Conservation (phyloP, 2,888 invertebrate species). For the Drosophila aldrichi region DNA sequence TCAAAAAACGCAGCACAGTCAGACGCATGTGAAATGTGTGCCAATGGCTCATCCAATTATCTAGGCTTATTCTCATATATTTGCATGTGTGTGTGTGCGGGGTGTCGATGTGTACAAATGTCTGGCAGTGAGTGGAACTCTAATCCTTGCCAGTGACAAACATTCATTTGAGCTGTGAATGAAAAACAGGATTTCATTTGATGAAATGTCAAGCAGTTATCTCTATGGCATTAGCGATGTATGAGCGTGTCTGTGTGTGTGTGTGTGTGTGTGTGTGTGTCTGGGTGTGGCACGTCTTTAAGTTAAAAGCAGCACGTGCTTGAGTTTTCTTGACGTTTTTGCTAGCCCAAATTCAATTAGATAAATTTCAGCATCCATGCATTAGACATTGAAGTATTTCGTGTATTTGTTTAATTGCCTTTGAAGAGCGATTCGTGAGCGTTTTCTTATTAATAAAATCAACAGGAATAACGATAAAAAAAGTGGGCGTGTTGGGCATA, state of each 20-base stretch:
- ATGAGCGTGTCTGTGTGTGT: constrained; percentile 1
- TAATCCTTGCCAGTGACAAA: constrained; percentile 54
- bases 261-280: not conserved
- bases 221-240: constrained; percentile 3
- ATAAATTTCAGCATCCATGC: constrained; percentile 27
- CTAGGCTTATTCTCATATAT: constrained; percentile 29
- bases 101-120: constrained; percentile 7
- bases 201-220: constrained; percentile 55
- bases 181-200: constrained; percentile 55
- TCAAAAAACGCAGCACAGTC: constrained; percentile 9
- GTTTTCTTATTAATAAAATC: constrained; percentile 3
- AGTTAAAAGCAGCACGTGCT: constrained; percentile 22
- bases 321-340: constrained; percentile 16
- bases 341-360: constrained; percentile 51
- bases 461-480: not conserved
- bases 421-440: constrained; percentile 14
- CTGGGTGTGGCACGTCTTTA: constrained; percentile 25
- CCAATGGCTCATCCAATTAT: constrained; percentile 49
- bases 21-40: constrained; percentile 25
- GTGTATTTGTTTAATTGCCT: constrained; percentile 63
- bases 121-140: constrained; percentile 29
- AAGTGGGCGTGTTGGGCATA: constrained; percentile 36
- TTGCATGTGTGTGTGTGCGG: not conserved
- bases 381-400: constrained; percentile 25
- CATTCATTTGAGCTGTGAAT: constrained; percentile 35